phyloP scores from a whole-genome alignment of 2,797 vertebrate species.

The Rhinogobio ventralis region DNA sequence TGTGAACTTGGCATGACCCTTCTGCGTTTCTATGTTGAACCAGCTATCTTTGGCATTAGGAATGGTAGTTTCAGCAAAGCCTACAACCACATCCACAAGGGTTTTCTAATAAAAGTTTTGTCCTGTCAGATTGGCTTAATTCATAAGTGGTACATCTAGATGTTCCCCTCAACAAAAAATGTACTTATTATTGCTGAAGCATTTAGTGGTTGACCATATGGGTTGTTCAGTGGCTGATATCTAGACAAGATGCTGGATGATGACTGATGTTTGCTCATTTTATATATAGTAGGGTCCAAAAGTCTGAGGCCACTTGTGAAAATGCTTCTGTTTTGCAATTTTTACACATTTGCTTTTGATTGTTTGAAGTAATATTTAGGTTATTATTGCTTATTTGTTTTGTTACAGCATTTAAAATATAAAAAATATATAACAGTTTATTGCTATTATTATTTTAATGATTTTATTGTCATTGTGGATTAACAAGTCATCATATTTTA shows the following conservation, averaged over 20 bases:
- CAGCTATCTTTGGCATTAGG: conserved; percentile 13
- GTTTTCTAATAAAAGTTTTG: conserved; percentile 21
- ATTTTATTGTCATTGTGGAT: background rate
- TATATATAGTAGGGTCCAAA: no score
- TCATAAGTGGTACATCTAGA: background rate
- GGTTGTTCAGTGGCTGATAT: conserved; percentile 27
- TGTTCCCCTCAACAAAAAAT: conserved; percentile 1
- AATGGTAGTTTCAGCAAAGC: conserved; percentile 29
- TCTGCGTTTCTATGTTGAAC: conserved; percentile 53
- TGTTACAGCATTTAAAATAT: no score
- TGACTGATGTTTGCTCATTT: background rate
- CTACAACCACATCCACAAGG: conserved; percentile 4
- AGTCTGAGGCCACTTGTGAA: background rate
- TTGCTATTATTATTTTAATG: background rate
- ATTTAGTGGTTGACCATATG: conserved; percentile 23
- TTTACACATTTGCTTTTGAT: background rate
- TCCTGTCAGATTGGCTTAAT: conserved; percentile 3
- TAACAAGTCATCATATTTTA: background rate
- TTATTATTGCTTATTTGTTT: no score
- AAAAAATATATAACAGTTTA: no score
- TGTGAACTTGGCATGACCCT: conserved; percentile 70
- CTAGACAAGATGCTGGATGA: background rate
- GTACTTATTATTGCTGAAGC: background rate
- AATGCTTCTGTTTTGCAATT: background rate
- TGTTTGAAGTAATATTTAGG: background rate